Percentiles rank a stretch among this genome's conserved stretches.
These are phyloP conservation scores for Invenusta paracnida DNA, from an alignment of 2,888 invertebrate species.

Conservation along the genomic window DNA sequence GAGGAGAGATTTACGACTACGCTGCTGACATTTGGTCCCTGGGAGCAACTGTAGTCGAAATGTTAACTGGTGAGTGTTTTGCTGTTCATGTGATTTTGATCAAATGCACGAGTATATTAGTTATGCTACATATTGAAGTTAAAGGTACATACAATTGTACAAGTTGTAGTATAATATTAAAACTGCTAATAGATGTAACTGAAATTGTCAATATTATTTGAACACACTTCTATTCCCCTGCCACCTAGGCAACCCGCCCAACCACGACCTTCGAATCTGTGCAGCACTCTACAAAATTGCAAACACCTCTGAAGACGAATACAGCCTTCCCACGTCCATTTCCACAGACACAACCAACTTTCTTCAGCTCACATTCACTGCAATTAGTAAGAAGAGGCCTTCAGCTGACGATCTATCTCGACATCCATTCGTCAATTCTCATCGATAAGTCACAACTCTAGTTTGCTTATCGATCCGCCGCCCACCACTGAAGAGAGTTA, in stretches of 20 bases:
- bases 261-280: background rate
- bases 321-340: background rate
- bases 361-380: background rate
- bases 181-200: too few species aligned
- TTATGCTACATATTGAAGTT: too few species aligned
- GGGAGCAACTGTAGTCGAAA: slow-evolving; percentile 61
- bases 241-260: background rate
- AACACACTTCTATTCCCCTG: background rate
- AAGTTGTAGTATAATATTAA: too few species aligned
- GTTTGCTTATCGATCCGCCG: too few species aligned
- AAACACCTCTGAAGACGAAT: background rate
- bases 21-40: slow-evolving; percentile 60
- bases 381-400: background rate
- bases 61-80: slow-evolving; percentile 52
- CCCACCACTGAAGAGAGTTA: too few species aligned
- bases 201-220: too few species aligned
- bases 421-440: background rate
- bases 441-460: too few species aligned
- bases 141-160: too few species aligned
- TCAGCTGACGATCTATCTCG: background rate
- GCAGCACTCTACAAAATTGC: background rate
- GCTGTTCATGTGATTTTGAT: too few species aligned
- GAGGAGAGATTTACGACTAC: slow-evolving; percentile 55
- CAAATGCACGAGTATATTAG: too few species aligned
- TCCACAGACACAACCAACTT: background rate